Evolutionary conservation across 2,113 vertebrate species (phyloP).

Genomic region (Brachirus orientalis): DNA sequence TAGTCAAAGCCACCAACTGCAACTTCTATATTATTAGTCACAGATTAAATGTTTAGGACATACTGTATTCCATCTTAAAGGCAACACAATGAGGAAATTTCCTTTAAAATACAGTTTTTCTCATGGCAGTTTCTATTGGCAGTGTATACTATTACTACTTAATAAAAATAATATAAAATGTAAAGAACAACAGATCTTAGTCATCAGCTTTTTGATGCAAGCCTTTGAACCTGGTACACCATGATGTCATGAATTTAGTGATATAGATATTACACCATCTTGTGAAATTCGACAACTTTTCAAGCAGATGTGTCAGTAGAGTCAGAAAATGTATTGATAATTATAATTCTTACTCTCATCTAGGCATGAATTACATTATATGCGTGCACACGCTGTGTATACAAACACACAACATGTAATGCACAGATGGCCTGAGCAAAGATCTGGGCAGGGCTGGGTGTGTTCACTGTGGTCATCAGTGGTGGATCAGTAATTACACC

Average conservation of each 20-base stretch:
- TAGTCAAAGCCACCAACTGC: slow-evolving; percentile 19
- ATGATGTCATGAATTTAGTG: no score
- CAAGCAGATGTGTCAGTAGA: no score
- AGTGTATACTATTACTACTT: not conserved
- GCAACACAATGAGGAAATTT: no score
- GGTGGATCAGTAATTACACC: slow-evolving; percentile 57
- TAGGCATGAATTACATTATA: not conserved
- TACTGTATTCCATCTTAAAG: not conserved
- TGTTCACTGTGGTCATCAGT: slow-evolving; percentile 68
- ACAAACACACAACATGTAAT: slow-evolving; percentile 24
- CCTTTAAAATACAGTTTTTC: no score
- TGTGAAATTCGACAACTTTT: no score
- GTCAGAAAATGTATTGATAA: no score
- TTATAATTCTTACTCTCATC: not conserved
- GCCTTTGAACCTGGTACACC: no score
- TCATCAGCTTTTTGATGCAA: no score
- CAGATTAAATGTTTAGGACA: not conserved
- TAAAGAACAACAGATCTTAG: no score
- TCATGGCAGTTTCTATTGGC: no score
- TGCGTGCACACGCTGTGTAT: not conserved
- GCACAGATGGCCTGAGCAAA: slow-evolving; percentile 35
- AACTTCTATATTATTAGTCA: not conserved
- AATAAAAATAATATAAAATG: no score
- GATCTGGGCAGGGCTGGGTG: slow-evolving; percentile 61
- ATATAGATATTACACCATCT: no score